These are phyloP conservation scores for Amphibalanus amphitrite DNA, from an alignment of 1,140 invertebrate genomes.

Conservation along the genomic window DNA sequence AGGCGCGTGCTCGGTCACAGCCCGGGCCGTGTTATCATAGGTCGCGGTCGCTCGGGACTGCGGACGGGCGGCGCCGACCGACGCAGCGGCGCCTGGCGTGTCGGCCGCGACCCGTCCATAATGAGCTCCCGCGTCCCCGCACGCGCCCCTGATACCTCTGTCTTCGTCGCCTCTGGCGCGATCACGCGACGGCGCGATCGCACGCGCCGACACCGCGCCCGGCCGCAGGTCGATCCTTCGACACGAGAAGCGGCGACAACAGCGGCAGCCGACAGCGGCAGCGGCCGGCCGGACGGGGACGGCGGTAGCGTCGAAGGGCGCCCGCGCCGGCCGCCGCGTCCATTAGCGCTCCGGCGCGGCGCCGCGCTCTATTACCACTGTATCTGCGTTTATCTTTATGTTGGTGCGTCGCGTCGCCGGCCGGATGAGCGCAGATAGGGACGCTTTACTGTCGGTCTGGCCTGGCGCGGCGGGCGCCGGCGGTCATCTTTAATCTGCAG, in stretches of 20 bases:
- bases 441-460: background rate
- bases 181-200: background rate
- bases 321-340: background rate
- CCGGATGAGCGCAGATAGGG: background rate
- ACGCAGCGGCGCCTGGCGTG: background rate
- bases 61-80: too few relatives aligned
- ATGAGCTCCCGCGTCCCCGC: background rate
- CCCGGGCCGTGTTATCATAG: background rate
- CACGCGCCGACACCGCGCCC: background rate
- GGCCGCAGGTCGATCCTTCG: background rate
- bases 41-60: background rate
- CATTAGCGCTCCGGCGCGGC: background rate
- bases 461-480: too few relatives aligned
- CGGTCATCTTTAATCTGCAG: background rate
- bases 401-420: background rate
- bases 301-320: too few relatives aligned
- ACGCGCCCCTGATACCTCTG: conserved; percentile 1
- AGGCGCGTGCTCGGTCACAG: background rate
- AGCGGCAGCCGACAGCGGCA: too few relatives aligned
- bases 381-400: conserved; percentile 2
- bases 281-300: too few relatives aligned
- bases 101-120: background rate
- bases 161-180: background rate
- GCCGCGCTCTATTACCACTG: background rate
- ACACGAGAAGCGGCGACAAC: too few relatives aligned